Evolutionary conservation across 2,113 vertebrate species (phyloP).

Genomic region (Tachysurus vachellii): DNA sequence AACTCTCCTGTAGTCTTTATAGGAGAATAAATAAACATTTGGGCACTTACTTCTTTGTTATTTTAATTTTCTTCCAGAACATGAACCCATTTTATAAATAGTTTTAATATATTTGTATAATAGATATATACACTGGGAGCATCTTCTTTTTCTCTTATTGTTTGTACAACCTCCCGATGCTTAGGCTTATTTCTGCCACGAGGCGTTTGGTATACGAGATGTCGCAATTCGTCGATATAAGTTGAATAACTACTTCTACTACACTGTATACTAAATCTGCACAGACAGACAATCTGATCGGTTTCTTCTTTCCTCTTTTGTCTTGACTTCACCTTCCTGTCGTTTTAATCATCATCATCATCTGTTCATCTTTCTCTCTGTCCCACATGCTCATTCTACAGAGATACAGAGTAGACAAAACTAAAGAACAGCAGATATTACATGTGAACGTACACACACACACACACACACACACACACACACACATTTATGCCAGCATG

Average conservation of each 20-base stretch:
- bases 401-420: conserved; percentile 45
- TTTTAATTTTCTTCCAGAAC: no score
- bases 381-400: background rate
- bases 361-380: background rate
- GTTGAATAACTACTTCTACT: background rate
- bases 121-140: background rate
- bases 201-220: background rate
- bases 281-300: background rate
- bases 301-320: background rate
- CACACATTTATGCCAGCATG: background rate
- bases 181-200: background rate
- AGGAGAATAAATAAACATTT: no score
- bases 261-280: background rate
- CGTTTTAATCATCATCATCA: background rate
- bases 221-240: no score
- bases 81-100: no score
- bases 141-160: background rate
- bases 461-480: background rate
- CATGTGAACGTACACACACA: background rate
- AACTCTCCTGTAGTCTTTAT: no score
- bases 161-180: background rate
- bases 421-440: background rate
- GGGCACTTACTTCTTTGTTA: no score
- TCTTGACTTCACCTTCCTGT: background rate
- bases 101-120: background rate